phyloP scores from a whole-genome alignment of 2,888 invertebrate genomes.

The Tipula confusa region DNA sequence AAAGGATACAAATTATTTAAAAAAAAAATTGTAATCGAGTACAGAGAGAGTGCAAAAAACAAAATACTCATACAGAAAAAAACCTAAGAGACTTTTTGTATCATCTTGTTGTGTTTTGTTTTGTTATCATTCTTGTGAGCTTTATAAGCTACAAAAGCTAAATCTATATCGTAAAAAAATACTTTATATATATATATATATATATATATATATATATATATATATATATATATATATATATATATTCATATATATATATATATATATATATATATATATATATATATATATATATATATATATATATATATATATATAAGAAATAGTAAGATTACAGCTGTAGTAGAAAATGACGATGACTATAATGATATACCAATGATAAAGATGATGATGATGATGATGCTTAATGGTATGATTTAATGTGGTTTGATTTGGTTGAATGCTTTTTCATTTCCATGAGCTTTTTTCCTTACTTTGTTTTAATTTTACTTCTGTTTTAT shows the following conservation, averaged over 20 bases:
- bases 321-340: not conserved
- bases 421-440: slow-evolving; percentile 25
- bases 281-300: too few species aligned
- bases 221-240: too few species aligned
- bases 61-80: not conserved
- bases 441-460: slow-evolving; percentile 15
- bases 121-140: slow-evolving; percentile 3
- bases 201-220: too few species aligned
- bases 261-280: too few species aligned
- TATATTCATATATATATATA: too few species aligned
- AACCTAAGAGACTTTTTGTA: not conserved
- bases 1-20: not conserved
- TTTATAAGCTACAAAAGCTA: not conserved
- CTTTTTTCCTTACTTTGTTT: not conserved
- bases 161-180: slow-evolving; percentile 16
- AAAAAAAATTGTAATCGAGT: not conserved
- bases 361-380: slow-evolving; percentile 20
- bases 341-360: not conserved
- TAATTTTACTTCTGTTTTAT: not conserved
- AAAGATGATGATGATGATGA: not conserved
- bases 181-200: too few species aligned
- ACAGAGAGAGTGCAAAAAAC: not conserved
- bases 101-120: not conserved
- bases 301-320: too few species aligned
- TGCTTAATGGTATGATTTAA: slow-evolving; percentile 25